These are phyloP conservation scores for Lordiphosa stackelbergi DNA, from an alignment of 1,140 invertebrate genomes.

Conservation along the genomic window DNA sequence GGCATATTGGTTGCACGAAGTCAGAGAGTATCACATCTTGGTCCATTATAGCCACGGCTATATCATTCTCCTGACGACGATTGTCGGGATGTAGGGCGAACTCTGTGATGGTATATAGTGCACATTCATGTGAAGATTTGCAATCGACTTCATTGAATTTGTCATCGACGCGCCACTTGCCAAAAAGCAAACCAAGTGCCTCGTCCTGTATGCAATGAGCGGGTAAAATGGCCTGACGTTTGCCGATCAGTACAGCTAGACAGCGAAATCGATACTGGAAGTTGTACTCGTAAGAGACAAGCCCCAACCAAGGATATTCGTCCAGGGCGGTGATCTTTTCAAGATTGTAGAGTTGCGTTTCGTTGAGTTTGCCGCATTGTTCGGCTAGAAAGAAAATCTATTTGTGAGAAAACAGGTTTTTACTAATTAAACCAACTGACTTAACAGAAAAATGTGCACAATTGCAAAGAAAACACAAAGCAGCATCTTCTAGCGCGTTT, in stretches of 20 bases:
- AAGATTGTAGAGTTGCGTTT: constrained; percentile 3
- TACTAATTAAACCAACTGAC: too few relatives aligned
- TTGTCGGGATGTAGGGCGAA: constrained; percentile 9
- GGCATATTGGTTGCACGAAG: constrained; percentile 6
- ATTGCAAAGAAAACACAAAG: too few relatives aligned
- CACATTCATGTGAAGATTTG: background rate
- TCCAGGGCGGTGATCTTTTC: constrained; percentile 1
- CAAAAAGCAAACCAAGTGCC: background rate
- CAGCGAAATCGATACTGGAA: background rate
- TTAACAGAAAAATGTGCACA: too few relatives aligned
- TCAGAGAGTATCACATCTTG: background rate
- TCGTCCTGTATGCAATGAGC: constrained; percentile 8
- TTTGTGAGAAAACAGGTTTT: too few relatives aligned
- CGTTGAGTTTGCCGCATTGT: constrained; percentile 11
- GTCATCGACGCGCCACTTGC: background rate
- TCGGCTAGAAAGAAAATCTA: background rate
- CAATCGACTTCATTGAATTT: too few relatives aligned
- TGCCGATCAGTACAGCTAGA: too few relatives aligned
- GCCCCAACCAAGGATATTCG: constrained; percentile 11
- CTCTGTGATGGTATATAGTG: constrained; percentile 1
- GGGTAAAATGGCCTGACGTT: background rate
- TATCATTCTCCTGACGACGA: constrained; percentile 2
- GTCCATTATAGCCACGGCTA: constrained; percentile 2
- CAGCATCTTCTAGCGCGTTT: too few relatives aligned
- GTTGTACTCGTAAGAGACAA: background rate